Evolutionary conservation across 2,797 vertebrate genomes (phyloP).

Genomic region (Cynopterus sphinx): DNA sequence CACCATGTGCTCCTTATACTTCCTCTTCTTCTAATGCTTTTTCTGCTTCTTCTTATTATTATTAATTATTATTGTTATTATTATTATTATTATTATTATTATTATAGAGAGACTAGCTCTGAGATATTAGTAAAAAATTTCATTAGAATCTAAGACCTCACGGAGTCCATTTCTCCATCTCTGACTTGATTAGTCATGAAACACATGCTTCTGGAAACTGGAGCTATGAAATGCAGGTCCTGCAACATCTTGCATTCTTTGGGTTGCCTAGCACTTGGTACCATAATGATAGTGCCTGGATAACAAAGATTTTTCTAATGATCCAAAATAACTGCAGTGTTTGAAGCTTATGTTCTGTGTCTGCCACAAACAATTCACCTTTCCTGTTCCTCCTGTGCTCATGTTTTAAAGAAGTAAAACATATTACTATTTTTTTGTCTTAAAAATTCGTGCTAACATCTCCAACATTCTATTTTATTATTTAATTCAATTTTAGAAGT

Average conservation of each 20-base stretch:
- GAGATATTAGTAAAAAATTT: not conserved
- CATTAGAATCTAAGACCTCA: not conserved
- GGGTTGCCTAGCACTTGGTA: not conserved
- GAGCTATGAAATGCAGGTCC: not conserved
- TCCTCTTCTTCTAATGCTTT: no score
- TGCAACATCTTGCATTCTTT: not conserved
- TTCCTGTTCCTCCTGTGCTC: not conserved
- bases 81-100: not conserved
- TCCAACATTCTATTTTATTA: not conserved
- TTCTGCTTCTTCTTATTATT: no score
- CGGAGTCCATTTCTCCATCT: not conserved
- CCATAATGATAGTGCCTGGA: not conserved
- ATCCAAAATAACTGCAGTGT: not conserved
- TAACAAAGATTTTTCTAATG: not conserved
- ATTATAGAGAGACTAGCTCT: not conserved
- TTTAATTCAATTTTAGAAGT: not conserved
- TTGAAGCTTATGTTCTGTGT: not conserved
- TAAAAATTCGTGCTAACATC: not conserved
- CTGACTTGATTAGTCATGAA: not conserved
- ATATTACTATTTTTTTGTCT: not conserved
- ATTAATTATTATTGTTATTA: no score
- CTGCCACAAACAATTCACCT: not conserved
- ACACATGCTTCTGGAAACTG: not conserved
- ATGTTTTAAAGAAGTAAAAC: constrained; percentile 5
- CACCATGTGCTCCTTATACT: no score